Conservation (phyloP, 53 echinoderm and acorn worm species). For the Arbacia lixula region DNA sequence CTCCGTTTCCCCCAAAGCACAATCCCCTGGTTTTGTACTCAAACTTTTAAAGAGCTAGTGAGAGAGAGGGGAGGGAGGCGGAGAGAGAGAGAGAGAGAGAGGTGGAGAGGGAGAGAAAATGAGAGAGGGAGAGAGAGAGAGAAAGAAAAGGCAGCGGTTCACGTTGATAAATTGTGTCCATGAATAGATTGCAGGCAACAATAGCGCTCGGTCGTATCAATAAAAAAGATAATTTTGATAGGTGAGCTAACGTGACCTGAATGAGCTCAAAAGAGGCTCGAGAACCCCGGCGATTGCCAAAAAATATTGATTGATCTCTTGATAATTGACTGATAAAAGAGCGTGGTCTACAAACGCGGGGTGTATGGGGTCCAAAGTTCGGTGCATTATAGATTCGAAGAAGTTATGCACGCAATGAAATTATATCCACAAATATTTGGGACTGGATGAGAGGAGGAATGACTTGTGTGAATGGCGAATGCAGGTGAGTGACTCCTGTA, state of each 20-base stretch:
- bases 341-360: background rate
- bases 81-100: background rate
- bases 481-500: no score
- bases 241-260: conserved; percentile 48
- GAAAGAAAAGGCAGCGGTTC: background rate
- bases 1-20: conserved; percentile 30
- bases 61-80: no score
- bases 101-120: background rate
- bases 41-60: no score
- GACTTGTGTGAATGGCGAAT: no score
- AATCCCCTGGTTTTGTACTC: conserved; percentile 6
- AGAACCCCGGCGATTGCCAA: conserved; percentile 32
- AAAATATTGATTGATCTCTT: conserved; percentile 54
- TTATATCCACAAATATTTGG: background rate
- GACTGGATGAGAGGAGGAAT: background rate
- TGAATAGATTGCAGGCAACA: conserved; percentile 45
- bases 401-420: background rate
- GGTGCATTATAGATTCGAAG: background rate
- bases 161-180: conserved; percentile 40
- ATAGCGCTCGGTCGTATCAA: conserved; percentile 20
- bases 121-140: background rate
- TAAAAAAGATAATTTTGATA: conserved; percentile 57
- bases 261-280: conserved; percentile 15
- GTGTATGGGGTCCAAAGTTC: conserved; percentile 27
- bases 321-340: conserved; percentile 52